A percentile compares a stretch with the other conserved stretches of the same genome.
phyloP scores from a whole-genome alignment of 1,140 invertebrate genomes.

The Patella vulgata region DNA sequence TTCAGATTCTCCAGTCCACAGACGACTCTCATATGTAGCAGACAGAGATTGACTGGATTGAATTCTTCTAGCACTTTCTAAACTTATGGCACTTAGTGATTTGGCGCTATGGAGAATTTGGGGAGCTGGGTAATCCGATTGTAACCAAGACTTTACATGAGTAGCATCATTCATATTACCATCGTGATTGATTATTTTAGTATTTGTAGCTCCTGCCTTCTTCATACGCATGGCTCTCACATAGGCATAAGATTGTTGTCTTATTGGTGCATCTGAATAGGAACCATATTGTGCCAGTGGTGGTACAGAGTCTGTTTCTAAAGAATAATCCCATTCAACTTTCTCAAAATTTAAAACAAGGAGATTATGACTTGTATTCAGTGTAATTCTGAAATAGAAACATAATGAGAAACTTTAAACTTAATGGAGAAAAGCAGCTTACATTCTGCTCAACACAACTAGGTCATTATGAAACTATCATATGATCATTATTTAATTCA shows the following conservation, averaged over 20 bases:
- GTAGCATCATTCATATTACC: slow-evolving; percentile 6
- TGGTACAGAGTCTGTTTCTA: slow-evolving; percentile 60
- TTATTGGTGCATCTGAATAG: slow-evolving; percentile 57
- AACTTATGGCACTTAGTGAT: slow-evolving; percentile 46
- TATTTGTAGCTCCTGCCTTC: slow-evolving; percentile 58
- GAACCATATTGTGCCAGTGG: slow-evolving; percentile 58
- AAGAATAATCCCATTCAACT: slow-evolving; percentile 63
- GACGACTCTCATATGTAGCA: slow-evolving; percentile 17
- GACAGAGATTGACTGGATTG: slow-evolving; percentile 39
- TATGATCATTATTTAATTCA: too few species aligned
- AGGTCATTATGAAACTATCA: too few species aligned
- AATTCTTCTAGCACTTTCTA: slow-evolving; percentile 50
- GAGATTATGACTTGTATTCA: slow-evolving; percentile 63
- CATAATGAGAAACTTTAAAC: slow-evolving; percentile 6
- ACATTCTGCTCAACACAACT: too few species aligned
- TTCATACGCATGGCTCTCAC: slow-evolving; percentile 62
- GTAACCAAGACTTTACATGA: slow-evolving; percentile 11
- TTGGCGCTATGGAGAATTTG: slow-evolving; percentile 60
- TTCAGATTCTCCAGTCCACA: background rate
- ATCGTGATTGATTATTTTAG: slow-evolving; percentile 49
- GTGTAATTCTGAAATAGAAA: slow-evolving; percentile 57
- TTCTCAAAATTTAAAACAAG: slow-evolving; percentile 65
- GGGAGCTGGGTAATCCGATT: slow-evolving; percentile 39
- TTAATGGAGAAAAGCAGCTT: too few species aligned
- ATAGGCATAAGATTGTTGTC: slow-evolving; percentile 58